Evolutionary conservation across 2,888 invertebrate genomes (phyloP).

Genomic region (Xestobium rufovillosum): DNA sequence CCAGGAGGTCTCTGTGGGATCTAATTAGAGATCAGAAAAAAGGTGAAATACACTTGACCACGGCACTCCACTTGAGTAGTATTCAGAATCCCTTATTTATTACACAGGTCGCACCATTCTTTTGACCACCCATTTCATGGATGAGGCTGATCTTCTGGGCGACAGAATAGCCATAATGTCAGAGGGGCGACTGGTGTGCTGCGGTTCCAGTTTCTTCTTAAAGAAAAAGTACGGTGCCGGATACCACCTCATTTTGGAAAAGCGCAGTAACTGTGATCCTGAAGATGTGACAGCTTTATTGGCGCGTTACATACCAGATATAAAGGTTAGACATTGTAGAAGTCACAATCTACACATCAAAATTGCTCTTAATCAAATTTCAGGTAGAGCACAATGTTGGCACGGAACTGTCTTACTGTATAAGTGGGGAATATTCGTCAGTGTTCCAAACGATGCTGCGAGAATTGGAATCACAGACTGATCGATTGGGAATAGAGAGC

Average conservation of each 20-base stretch:
- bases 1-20: constrained; percentile 78
- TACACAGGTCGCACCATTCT: constrained; percentile 67
- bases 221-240: constrained; percentile 81
- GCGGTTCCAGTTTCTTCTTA: constrained; percentile 72
- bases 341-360: too few relatives aligned
- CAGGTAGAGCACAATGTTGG: constrained; percentile 64
- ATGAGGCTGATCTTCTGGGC: constrained; percentile 81
- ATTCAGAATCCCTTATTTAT: constrained; percentile 8
- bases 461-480: constrained; percentile 55
- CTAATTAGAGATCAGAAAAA: constrained; percentile 63
- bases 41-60: too few relatives aligned
- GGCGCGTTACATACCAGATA: constrained; percentile 55
- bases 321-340: too few relatives aligned
- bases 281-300: constrained; percentile 53
- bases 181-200: constrained; percentile 69
- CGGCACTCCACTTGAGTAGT: too few relatives aligned
- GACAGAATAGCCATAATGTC: constrained; percentile 86
- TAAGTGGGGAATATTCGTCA: constrained; percentile 55
- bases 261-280: constrained; percentile 47
- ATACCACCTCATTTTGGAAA: constrained; percentile 68
- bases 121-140: constrained; percentile 84
- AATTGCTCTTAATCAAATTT: constrained; percentile 12
- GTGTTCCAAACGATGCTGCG: constrained; percentile 61
- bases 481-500: constrained; percentile 58
- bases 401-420: constrained; percentile 63